A percentile compares a stretch with the other conserved stretches of the same genome.
phyloP scores from a whole-genome alignment of 2,888 invertebrate species.

The Dolichopus griseipennis region DNA sequence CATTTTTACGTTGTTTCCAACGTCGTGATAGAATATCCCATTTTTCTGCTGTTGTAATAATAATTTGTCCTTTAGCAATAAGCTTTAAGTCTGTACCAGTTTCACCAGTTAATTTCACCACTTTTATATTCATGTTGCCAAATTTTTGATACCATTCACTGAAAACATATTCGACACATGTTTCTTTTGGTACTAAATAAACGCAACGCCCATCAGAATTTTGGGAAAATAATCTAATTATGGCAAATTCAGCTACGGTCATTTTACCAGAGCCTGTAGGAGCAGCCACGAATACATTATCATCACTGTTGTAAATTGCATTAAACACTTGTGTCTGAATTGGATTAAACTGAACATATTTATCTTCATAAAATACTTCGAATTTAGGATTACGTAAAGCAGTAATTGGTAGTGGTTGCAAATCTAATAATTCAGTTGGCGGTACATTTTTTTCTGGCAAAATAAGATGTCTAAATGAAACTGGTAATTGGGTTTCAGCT shows the following conservation, averaged over 20 bases:
- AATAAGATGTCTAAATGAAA: slow-evolving; percentile 94
- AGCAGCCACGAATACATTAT: slow-evolving; percentile 93
- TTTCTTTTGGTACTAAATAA: slow-evolving; percentile 86
- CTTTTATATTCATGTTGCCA: slow-evolving; percentile 65
- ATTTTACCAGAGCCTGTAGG: slow-evolving; percentile 90
- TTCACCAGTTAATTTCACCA: slow-evolving; percentile 89
- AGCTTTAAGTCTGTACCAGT: slow-evolving; percentile 94
- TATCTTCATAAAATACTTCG: slow-evolving; percentile 75
- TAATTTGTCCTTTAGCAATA: slow-evolving; percentile 87
- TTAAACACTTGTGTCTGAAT: slow-evolving; percentile 99
- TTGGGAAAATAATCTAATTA: slow-evolving; percentile 73
- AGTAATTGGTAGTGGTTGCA: slow-evolving; percentile 91
- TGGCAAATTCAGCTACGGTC: slow-evolving; percentile 91
- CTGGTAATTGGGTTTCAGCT: slow-evolving; percentile 90
- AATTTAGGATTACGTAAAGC: slow-evolving; percentile 81
- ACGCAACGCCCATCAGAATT: slow-evolving; percentile 77
- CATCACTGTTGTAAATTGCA: slow-evolving; percentile 95
- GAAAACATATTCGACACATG: slow-evolving; percentile 81
- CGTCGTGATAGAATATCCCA: slow-evolving; percentile 97
- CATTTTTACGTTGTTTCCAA: slow-evolving; percentile 98
- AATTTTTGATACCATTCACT: slow-evolving; percentile 90
- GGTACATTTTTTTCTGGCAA: slow-evolving; percentile 97
- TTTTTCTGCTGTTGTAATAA: slow-evolving; percentile 93
- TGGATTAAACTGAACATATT: slow-evolving; percentile 92
- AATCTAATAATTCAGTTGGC: slow-evolving; percentile 91